Percentiles rank a stretch among this genome's conserved stretches.
Evolutionary conservation across 2,113 vertebrate species (phyloP).

Genomic region (Myrmecobius fasciatus): DNA sequence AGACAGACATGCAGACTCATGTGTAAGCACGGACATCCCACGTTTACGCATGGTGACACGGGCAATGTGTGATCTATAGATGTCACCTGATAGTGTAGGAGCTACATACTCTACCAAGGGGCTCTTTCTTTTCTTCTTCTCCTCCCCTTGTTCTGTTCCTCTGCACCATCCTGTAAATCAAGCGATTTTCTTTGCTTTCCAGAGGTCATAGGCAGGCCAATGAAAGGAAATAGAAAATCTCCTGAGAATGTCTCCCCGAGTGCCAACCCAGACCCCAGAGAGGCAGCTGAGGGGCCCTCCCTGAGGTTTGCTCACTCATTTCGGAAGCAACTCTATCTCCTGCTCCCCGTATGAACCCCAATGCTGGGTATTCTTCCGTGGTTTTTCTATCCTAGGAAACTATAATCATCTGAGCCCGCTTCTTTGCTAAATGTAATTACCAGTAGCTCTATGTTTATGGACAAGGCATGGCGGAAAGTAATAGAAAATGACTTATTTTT

Average conservation of each 20-base stretch:
- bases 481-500: conserved; percentile 82
- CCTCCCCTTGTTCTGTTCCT: background rate
- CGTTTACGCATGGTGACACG: rapidly evolving
- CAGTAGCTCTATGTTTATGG: conserved; percentile 79
- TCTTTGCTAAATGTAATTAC: conserved; percentile 81
- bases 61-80: background rate
- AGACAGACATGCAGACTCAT: background rate
- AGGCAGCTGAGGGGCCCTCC: background rate
- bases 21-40: rapidly evolving
- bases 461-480: conserved; percentile 77
- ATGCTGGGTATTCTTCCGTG: conserved; percentile 62
- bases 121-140: background rate
- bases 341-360: conserved; percentile 8
- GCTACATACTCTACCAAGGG: rapidly evolving
- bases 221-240: background rate
- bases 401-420: conserved; percentile 75
- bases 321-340: background rate
- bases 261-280: background rate
- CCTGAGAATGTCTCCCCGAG: background rate
- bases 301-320: conserved; percentile 28
- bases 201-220: background rate
- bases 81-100: rapidly evolving
- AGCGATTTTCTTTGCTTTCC: background rate
- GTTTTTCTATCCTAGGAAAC: conserved; percentile 79
- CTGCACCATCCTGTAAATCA: background rate